Base-by-base conservation (phyloP, 2,797 vertebrate species). In the Anabacerthia variegaticeps region DNA sequence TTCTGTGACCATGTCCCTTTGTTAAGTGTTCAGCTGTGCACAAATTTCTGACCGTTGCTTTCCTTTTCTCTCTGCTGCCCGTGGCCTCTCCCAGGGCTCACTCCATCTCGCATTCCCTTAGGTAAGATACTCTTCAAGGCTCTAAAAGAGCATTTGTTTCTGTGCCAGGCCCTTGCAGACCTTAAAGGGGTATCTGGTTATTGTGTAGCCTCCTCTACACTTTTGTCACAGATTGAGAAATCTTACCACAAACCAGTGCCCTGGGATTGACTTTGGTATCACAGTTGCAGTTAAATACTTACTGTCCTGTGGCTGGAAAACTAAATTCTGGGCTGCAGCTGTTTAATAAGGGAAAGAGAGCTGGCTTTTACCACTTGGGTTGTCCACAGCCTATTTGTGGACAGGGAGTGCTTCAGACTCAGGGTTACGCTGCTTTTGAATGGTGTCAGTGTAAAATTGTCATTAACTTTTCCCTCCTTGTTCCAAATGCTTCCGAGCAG, bases 101-200 rank as follows among this genome's bases (percentile, higher is more conserved):
- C 43, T 99, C 99, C 93, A 99, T 99, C 98, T 99, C 99, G 85
- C 98, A 99, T 95, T 99, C 99, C 95, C 99, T 99, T 99, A 99
- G 99, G 99, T 99, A 99, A 99, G 99, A 97, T 74, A 32, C n/a
- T 51, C 48, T 26, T 51, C 46, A 46, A 75, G 48, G 32, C 83
- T 71, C 48, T 69, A 13, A 41, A 85, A 59, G 73, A 79, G 14
- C 49, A 14, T 46, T 44, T 48, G 56, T 61, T 71, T 34, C 66
- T 49, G 7, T 72, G 75, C 61, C 71, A 61, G 68, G 6, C 37
- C 26, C 34, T 58, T 59, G 46, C 43, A 59, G 61, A 62, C 3
- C 4, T 37, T 91, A 65, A 56, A 75, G 85, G 90, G 59, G 83
- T 84, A 62, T 76, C 62, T 68, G 73, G 27, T 73, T 27, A 28